Conservation (phyloP, 2,888 invertebrate species). For the Caenorhabditis sp. region DNA sequence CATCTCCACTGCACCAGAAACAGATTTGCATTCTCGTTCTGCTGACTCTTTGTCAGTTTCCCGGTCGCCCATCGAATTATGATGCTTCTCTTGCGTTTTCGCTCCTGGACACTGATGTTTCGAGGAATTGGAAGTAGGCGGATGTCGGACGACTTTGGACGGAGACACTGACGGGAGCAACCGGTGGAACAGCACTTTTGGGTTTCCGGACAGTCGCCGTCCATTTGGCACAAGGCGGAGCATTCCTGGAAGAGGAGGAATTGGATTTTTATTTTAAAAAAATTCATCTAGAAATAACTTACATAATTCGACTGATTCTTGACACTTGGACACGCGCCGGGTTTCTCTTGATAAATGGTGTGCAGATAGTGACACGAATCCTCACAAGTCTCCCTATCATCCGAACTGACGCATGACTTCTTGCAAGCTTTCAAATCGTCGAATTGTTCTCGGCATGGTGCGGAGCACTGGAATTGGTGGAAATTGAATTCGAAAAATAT, state of each 20-base stretch:
- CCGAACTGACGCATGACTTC: conserved; percentile 41
- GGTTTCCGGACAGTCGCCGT: conserved; percentile 83
- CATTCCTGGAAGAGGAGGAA: conserved; percentile 80
- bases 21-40: conserved; percentile 75
- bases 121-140: conserved; percentile 77
- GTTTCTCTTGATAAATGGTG: conserved; percentile 80
- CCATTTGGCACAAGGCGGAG: conserved; percentile 83
- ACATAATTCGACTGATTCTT: conserved; percentile 67
- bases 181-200: conserved; percentile 83
- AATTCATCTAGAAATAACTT: too few species aligned
- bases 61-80: conserved; percentile 81
- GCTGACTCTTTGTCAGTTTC: conserved; percentile 69
- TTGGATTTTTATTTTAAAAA: neutral
- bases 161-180: conserved; percentile 74
- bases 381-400: conserved; percentile 73
- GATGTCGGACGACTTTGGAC: conserved; percentile 64
- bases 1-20: conserved; percentile 82
- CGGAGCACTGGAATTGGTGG: conserved; percentile 81
- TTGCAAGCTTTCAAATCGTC: conserved; percentile 64
- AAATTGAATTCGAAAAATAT: too few species aligned
- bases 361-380: conserved; percentile 83
- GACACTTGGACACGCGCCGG: conserved; percentile 83
- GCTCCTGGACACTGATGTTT: conserved; percentile 77
- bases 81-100: conserved; percentile 80
- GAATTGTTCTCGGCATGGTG: conserved; percentile 78